These are phyloP conservation scores for Chrysolina americana DNA, from an alignment of 2,888 invertebrate genomes.

Conservation along the genomic window DNA sequence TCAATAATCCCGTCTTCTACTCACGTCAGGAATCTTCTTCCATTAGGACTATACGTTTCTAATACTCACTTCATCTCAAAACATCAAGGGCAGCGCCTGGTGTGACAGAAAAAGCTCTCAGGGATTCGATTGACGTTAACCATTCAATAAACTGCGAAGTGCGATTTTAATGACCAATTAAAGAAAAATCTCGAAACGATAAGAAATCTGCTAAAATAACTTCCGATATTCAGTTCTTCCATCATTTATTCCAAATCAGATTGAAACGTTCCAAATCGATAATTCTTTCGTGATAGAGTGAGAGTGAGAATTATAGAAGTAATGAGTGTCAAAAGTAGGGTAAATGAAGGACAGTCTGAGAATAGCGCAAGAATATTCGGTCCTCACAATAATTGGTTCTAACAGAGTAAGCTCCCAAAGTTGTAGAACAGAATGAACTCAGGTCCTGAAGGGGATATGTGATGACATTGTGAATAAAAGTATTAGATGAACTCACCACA, in stretches of 20 bases:
- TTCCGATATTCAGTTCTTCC: neutral
- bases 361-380: too few relatives aligned
- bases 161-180: slow-evolving; percentile 4
- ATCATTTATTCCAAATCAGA: neutral
- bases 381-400: too few relatives aligned
- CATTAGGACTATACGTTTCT: neutral
- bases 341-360: too few relatives aligned
- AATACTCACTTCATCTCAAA: neutral
- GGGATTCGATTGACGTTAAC: neutral
- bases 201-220: neutral
- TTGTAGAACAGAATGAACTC: too few relatives aligned
- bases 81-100: neutral
- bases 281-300: neutral
- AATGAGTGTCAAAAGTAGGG: too few relatives aligned
- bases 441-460: too few relatives aligned
- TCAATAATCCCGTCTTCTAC: too few relatives aligned
- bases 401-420: too few relatives aligned
- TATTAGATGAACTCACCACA: too few relatives aligned
- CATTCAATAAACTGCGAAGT: neutral
- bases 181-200: neutral
- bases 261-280: neutral
- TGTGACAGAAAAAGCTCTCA: neutral
- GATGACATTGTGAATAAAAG: too few relatives aligned
- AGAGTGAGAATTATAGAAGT: too few relatives aligned
- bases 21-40: neutral